Conservation (phyloP, 1,140 invertebrate species). For the Brachionus asplanchnoidis region DNA sequence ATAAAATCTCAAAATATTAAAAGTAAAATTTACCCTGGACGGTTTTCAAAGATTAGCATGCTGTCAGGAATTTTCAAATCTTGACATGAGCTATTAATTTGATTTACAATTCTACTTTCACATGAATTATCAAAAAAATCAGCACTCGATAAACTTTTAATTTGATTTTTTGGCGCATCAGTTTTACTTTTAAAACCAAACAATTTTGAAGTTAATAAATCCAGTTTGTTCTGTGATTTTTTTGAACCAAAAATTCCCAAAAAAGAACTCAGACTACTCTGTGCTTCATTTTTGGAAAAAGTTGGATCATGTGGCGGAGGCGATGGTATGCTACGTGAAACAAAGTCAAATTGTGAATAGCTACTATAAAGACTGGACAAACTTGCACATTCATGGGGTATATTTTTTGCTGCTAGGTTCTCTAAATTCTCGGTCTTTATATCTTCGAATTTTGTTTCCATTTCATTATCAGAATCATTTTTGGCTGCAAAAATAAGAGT, state of each 20-base stretch:
- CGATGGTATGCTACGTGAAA: background rate
- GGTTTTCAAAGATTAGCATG: slow-evolving; percentile 35
- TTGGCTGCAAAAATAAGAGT: background rate
- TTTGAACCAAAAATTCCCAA: slow-evolving; percentile 11
- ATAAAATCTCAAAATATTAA: background rate
- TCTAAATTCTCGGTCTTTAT: background rate
- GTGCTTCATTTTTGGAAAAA: background rate
- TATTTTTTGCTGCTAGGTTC: background rate
- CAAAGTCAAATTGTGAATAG: slow-evolving; percentile 32
- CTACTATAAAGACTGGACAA: background rate
- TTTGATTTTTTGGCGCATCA: background rate
- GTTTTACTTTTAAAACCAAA: slow-evolving; percentile 7
- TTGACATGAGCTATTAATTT: background rate
- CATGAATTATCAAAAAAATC: background rate
- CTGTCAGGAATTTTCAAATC: slow-evolving; percentile 30
- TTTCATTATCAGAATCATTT: slow-evolving; percentile 1
- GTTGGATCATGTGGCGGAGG: background rate
- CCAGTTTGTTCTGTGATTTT: slow-evolving; percentile 20
- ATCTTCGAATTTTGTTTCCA: background rate
- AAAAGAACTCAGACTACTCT: slow-evolving; percentile 8
- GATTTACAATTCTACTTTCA: background rate
- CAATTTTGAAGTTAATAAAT: slow-evolving; percentile 3
- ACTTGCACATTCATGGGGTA: background rate
- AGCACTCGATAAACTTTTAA: background rate
- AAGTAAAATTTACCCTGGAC: background rate